Conservation (phyloP, 2,888 invertebrate genomes). For the Agrochola circellaris region DNA sequence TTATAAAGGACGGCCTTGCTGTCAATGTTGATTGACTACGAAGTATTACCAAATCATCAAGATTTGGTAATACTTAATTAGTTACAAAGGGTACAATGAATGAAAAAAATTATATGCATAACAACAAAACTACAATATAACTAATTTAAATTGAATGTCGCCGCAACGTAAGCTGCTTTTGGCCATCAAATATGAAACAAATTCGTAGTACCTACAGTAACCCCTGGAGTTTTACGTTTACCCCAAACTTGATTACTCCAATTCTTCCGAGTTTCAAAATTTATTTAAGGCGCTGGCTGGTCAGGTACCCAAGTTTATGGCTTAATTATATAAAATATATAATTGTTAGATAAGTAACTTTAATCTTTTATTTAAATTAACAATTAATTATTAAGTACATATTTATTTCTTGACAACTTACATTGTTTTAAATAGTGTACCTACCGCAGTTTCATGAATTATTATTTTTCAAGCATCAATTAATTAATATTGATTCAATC, state of each 20-base stretch:
- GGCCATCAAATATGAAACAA: neutral
- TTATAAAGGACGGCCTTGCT: neutral
- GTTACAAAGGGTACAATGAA: neutral
- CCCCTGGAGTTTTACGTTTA: neutral
- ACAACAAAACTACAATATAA: neutral
- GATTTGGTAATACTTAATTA: neutral
- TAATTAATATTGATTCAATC: neutral
- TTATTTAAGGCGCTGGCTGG: neutral
- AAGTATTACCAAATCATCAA: no score
- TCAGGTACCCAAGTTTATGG: neutral
- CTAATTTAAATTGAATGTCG: neutral
- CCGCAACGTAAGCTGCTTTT: neutral
- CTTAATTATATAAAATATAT: neutral
- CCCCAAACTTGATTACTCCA: neutral
- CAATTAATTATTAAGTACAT: neutral
- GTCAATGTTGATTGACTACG: slow-evolving; percentile 15
- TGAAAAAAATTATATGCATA: neutral
- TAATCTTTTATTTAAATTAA: neutral
- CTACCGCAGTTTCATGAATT: neutral
- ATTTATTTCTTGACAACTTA: neutral
- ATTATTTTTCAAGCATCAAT: neutral
- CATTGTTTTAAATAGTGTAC: neutral
- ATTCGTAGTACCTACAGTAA: neutral
- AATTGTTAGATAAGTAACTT: neutral
- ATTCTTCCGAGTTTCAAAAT: neutral